Base-by-base conservation (phyloP, 2,113 vertebrate genomes). In the Emydura subglobosa region DNA sequence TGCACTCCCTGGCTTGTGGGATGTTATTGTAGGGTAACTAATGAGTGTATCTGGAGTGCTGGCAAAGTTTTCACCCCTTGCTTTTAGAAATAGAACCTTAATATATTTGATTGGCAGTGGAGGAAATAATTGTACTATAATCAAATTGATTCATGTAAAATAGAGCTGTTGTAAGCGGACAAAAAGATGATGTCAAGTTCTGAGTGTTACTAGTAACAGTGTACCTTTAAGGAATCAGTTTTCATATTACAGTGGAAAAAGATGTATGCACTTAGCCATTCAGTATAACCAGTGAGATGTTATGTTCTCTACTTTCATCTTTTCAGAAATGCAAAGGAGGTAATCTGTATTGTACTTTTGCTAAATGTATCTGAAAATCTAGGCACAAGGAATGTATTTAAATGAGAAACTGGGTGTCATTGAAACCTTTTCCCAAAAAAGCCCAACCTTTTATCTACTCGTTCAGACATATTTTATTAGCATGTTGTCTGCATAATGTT, bases 1-100 rank as follows among this genome's bases (percentile, higher is more conserved):
- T 91, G 82, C 49, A 82, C 87, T 78, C 7, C 24, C 13, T 44
- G 22, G 24, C 13, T 78, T 78, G 13, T 78, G 74, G 42, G 13
- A 27, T 78, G 42, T 80, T 93, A 44, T 87, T 94, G 57, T 89
- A 81, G 72, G 72, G 55, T 82, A 97, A n/a, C 3, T 39, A 72
- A 10, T n/a, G 44, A 5, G 25, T 86, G 49, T 68, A 87, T 55
- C 39, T 87, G 34, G 80, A 78, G 39, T 82, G 6, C 27, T 93
- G 76, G 82, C 72, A 27, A 16, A 50, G 5, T 47, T 83, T 72
- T 86, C 25, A 86, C 3, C 13, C 31, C 12, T 61, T 93, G 19
- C 34, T 92, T 84, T 86, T 51, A 79, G 27, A 42, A 92, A 90
- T 53, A 81, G 53, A 80, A 9, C 0, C 39, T 72, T 39, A n/a